Evolutionary conservation across 2,113 vertebrate genomes (phyloP), one percentile per base, ranked within the genome.

Genomic region (Dicaeum eximium): DNA sequence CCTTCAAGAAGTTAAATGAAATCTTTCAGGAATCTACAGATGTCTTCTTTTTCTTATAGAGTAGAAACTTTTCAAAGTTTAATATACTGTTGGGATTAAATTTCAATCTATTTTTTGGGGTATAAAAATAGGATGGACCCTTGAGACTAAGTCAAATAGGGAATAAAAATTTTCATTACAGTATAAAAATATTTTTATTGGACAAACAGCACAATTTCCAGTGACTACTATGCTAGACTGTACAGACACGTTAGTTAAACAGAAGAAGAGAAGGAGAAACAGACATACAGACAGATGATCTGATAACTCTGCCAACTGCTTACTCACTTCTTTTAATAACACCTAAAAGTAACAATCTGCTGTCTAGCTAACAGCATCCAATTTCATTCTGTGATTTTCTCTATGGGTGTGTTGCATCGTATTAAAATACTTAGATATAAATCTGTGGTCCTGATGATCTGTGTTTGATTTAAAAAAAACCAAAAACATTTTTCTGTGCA

Each of bases 301-400:
- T 70, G 79, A 8, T 80, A 84, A 88, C 38, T 78, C 81, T 92
- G 88, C 88, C 95, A 96, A 90, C 62, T 88, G 84, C 79, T 95
- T 95, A 57, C 75, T 80, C 47, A 42, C 22, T 91, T 82, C 79
- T 93, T 94, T 93, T 86, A 93, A 74, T 83, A 94, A 83, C 93
- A 86, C 72, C 69, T 93, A 92, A 90, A 94, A 90, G 88, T 67
- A 93, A 78, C 72, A 96, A 86, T 90, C 92, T 95, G 85, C 64
- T 80, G 67, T 91, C 85, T 93, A 88, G 82, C 20, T 93, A 90
- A 57, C 35, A 70, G 42, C 73, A 78, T 88, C 28, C 33, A 65
- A 80, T 83, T 80, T 61, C 2, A 64, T 83, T 86, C n/a, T 90
- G 44, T 64, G 47, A 53, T 92, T 94, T 88, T 88, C 51, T 92